Evolutionary conservation across 1,140 invertebrate genomes (phyloP), one percentile per base, ranked within the genome.

Genomic region (Helicoverpa armigera): DNA sequence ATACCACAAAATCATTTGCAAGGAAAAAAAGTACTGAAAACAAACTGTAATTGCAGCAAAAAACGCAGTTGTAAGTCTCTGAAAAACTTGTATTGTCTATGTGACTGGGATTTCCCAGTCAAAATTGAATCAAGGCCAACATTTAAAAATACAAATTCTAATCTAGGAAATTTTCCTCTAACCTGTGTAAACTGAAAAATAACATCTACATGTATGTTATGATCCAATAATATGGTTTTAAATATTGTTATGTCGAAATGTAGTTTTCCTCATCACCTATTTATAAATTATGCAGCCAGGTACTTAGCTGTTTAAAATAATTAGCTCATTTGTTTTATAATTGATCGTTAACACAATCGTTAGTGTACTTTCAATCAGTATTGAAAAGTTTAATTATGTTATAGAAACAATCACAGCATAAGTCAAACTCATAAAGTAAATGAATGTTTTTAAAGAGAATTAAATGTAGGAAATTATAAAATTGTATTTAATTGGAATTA

Each of bases 291-390:
- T 29, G 18, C 58, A 56, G 54, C 9, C 35, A 43, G 35, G 35
- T 43, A 43, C 35, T 43, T 61, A 61, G 23, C 29, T 29, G 14
- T 63, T 63, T n/a, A 63, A 63, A 63, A 31, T 63, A 63, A 63
- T 63, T 35, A 63, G 29, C 60, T 63, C 13, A 35, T 35, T 35
- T 14, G 54, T 58, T 31, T 61, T 31, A 14, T 35, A 35, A 63
- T 61, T 31, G 2, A 12, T 31, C 11, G 31, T 61, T 61, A 61
- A 35, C 29, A 63, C 29, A 35, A 5, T n/a, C 60, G n/a, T 35
- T 35, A 63, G 2, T 13, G 14, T 31, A 4, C 12, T 63, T 58
- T 35, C 12, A 14, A 29, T 35, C 2, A 61, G 12, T 61, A 13
- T 29, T 31, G 23, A 29, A 61, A 61, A 61, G 53, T 54, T 54